These are phyloP conservation scores for Coilia nasus DNA, from an alignment of 2,797 vertebrate species.

Conservation along the genomic window DNA sequence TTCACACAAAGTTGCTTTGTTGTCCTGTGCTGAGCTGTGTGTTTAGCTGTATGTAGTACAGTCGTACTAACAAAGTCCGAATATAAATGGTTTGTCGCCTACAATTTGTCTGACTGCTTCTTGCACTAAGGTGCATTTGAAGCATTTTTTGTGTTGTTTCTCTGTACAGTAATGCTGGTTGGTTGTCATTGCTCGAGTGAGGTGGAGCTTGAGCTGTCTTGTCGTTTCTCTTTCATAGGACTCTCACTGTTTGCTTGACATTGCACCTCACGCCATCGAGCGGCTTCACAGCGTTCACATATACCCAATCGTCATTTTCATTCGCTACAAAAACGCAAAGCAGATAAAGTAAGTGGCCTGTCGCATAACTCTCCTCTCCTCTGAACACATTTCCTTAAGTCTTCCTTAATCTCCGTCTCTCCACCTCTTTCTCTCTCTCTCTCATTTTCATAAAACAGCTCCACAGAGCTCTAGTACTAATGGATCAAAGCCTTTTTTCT, in stretches of 20 bases:
- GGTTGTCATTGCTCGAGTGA: constrained; percentile 27
- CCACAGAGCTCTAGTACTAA: not conserved
- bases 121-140: not conserved
- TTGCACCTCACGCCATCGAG: constrained; percentile 87
- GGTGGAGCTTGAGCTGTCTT: constrained; percentile 32
- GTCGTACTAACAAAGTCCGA: not conserved
- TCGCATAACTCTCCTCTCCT: constrained; percentile 30
- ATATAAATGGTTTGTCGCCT: not conserved
- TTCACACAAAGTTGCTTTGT: not conserved
- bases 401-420: not conserved
- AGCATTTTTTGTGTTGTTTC: not conserved
- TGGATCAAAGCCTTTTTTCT: not conserved
- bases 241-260: constrained; percentile 88
- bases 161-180: constrained; percentile 4
- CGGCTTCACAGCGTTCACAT: constrained; percentile 87
- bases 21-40: not conserved
- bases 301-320: constrained; percentile 89
- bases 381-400: not conserved
- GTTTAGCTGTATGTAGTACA: not conserved
- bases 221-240: constrained; percentile 70
- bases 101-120: constrained; percentile 24
- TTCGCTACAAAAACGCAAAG: constrained; percentile 91
- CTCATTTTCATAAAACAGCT: not conserved
- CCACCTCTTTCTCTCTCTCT: not conserved
- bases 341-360: constrained; percentile 85